These are phyloP conservation scores for Scolanthus callimorphus DNA, from an alignment of 92 coral and sea anemone species.

Conservation along the genomic window DNA sequence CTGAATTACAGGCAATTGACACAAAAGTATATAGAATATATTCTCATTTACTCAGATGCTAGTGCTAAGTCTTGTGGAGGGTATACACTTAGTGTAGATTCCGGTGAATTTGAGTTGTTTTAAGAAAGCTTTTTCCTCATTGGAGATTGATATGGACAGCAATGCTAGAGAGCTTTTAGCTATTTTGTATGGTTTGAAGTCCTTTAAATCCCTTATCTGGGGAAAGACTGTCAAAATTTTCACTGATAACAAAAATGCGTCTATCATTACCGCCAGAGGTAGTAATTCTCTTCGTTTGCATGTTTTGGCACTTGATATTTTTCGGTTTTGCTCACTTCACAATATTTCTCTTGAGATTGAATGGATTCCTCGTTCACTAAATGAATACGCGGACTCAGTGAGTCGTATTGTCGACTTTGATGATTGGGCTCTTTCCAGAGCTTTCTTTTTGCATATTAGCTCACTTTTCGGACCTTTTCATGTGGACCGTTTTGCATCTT, in stretches of 20 bases:
- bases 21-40: too few species aligned
- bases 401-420: too few species aligned
- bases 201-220: conserved; percentile 8
- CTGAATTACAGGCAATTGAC: too few species aligned
- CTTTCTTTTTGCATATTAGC: too few species aligned
- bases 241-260: conserved; percentile 26
- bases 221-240: conserved; percentile 19
- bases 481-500: too few species aligned
- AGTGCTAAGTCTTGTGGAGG: conserved; percentile 33
- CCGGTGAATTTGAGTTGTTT: conserved; percentile 23
- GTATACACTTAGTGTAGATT: conserved; percentile 11
- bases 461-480: too few species aligned
- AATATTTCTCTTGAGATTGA: too few species aligned
- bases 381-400: too few species aligned
- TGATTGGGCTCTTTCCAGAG: too few species aligned
- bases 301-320: conserved; percentile 14
- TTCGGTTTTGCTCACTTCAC: too few species aligned
- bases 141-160: conserved; percentile 23
- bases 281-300: conserved; percentile 27
- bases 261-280: conserved; percentile 22
- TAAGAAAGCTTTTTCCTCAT: conserved; percentile 20
- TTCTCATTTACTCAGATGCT: conserved; percentile 34
- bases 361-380: too few species aligned
- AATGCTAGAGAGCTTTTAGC: conserved; percentile 32
- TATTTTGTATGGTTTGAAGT: conserved; percentile 11